Base-by-base conservation (phyloP, 2,797 vertebrate genomes). In the Artibeus lituratus region DNA sequence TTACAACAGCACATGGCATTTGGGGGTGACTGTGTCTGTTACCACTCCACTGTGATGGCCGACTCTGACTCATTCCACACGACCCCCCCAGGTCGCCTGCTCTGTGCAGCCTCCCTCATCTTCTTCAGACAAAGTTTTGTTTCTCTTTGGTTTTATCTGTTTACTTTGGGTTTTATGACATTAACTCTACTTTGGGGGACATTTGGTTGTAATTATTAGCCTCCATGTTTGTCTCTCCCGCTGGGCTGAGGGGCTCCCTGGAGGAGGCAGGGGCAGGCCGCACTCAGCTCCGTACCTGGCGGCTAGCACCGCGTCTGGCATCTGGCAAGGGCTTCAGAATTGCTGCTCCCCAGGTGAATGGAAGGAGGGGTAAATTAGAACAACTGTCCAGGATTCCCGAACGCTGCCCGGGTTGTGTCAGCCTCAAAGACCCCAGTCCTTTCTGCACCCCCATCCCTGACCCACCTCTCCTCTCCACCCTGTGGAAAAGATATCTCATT, bases 401-500 rank as follows among this genome's bases (percentile, higher is more conserved):
- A 32, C 44, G 0, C 0, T 0, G 1, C 70, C 76, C 89, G 55
- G 2, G 22, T 39, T 51, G 67, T 76, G 53, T 82, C n/a, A 21
- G 19, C 53, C 70, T 84, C 44, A 3, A 19, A 90, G 21, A 74
- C 35, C 29, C 37, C 6, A 11, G 22, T 37, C n/a, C 26, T 55
- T 24, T 87, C n/a, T 11, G 73, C 29, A 6, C 3, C 49, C 49
- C 44, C 26, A 1, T 21, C 8, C 37, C 22, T 8, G 0, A 8
- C 12, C n/a, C 11, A 0, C 1, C 42, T 8, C 39, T 65, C 74
- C 6, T 55, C 35, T 74, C 37, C 26, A 44, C 22, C 8, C 62
- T 24, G 24, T 0, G 90, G 74, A 87, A 65, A 95, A 62, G 96
- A 86, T 39, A 21, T 65, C 49, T 87, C 65, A 42, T 65, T 87